Evolutionary conservation across 2,113 vertebrate species (phyloP).

Genomic region (Bucco capensis): DNA sequence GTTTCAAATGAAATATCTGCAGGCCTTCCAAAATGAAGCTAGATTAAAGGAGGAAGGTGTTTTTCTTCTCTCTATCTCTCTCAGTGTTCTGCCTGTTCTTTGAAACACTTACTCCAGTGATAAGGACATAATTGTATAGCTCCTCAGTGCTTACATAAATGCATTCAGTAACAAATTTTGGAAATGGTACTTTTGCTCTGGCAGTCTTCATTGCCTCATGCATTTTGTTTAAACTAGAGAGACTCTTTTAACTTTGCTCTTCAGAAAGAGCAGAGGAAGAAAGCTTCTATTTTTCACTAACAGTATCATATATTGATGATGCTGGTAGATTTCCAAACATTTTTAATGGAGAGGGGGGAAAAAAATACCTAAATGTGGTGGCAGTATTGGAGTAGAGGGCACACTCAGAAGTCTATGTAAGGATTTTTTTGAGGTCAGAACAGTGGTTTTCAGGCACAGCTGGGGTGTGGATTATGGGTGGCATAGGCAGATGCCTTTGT

Average conservation of each 20-base stretch:
- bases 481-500: neutral
- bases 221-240: neutral
- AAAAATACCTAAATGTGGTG: neutral
- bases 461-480: neutral
- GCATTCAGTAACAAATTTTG: neutral
- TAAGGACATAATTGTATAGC: neutral
- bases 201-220: neutral
- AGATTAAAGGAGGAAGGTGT: slow-evolving; percentile 21
- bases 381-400: neutral
- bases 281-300: neutral
- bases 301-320: neutral
- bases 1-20: slow-evolving; percentile 12
- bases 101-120: slow-evolving; percentile 21
- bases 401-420: neutral
- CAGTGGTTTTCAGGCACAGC: neutral
- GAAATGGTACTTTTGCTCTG: neutral
- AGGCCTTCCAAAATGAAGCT: slow-evolving; percentile 23
- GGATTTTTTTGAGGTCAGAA: neutral
- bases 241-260: neutral
- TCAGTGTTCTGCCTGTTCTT: slow-evolving; percentile 15
- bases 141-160: neutral
- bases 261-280: neutral
- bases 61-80: neutral
- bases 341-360: neutral
- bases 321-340: neutral